Base-by-base conservation (phyloP, 2,797 vertebrate species). In the Leptoclinus maculatus region DNA sequence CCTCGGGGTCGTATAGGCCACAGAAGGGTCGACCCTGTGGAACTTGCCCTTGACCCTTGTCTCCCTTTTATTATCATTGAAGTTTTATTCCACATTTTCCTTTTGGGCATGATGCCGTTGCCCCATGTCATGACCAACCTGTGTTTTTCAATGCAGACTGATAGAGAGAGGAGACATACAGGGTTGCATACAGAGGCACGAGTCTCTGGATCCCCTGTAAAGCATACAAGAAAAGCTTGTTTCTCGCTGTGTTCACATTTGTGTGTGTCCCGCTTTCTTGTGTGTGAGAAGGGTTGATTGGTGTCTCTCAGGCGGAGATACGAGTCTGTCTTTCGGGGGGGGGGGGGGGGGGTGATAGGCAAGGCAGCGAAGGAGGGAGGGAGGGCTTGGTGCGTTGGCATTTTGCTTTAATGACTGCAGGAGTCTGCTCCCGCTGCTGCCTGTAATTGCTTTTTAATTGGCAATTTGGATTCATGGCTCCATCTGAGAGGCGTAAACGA, bases 401-500 rank as follows among this genome's bases (percentile, higher is more conserved):
- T 93, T 94, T 94, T 91, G 88, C 91, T 94, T 93, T 94, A 94
- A 94, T 92, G 91, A 93, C 92, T 91, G 87, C 87, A 90, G 93
- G 90, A 91, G 93, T 86, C 90, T 93, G 91, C 91, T 94, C 92
- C 92, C 88, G 79, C 92, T 92, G 91, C 91, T 91, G 94, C 90
- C 94, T 92, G 93, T 95, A 95, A 95, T 95, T 94, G 93, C 93
- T 95, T 95, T 95, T 94, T 95, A 95, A 95, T 95, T 94, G 94
- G 89, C 94, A 93, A 94, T 95, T 94, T 93, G 92, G 90, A 94
- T 92, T 94, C 93, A 94, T 93, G 85, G 91, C 92, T 93, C 93
- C 90, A 93, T 95, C 93, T 93, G 92, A 95, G 89, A 92, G 92
- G 91, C 89, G 85, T 92, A 93, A 93, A 93, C 74, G 91, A 93